Evolutionary conservation across 1,140 invertebrate species (phyloP).

Genomic region (Holcopasites calliopsidis): DNA sequence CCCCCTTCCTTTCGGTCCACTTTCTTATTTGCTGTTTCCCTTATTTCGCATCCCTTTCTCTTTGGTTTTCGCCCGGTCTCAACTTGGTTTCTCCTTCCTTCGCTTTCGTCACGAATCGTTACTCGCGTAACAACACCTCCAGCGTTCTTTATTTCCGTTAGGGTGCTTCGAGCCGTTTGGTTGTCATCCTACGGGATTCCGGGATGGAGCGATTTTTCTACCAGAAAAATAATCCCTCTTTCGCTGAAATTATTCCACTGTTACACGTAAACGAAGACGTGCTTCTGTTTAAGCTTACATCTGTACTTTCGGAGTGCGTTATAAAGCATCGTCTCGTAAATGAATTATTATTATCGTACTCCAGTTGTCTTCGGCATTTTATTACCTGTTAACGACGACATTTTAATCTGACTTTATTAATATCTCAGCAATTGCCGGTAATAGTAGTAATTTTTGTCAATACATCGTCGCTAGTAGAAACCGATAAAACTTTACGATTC

Average conservation of each 20-base stretch:
- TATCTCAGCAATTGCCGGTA: too few relatives aligned
- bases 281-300: conserved; percentile 3
- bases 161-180: conserved; percentile 55
- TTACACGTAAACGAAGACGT: conserved; percentile 41
- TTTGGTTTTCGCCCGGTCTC: background rate
- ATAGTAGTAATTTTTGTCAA: too few relatives aligned
- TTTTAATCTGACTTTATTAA: too few relatives aligned
- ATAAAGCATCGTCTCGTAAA: too few relatives aligned
- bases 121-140: conserved; percentile 53
- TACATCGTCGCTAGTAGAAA: too few relatives aligned
- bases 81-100: conserved; percentile 14
- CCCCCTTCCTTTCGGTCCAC: background rate
- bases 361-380: too few relatives aligned
- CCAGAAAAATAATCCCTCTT: conserved; percentile 55
- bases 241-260: conserved; percentile 60
- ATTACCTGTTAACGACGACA: too few relatives aligned
- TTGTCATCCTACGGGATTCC: conserved; percentile 60
- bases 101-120: conserved; percentile 16
- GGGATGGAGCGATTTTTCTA: background rate
- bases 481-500: background rate
- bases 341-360: too few relatives aligned
- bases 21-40: background rate
- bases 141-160: conserved; percentile 67
- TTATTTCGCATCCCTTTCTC: background rate
- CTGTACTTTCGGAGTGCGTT: too few relatives aligned